These are phyloP conservation scores for Bradynema listronoti DNA, from an alignment of 1,140 invertebrate species.

Conservation along the genomic window DNA sequence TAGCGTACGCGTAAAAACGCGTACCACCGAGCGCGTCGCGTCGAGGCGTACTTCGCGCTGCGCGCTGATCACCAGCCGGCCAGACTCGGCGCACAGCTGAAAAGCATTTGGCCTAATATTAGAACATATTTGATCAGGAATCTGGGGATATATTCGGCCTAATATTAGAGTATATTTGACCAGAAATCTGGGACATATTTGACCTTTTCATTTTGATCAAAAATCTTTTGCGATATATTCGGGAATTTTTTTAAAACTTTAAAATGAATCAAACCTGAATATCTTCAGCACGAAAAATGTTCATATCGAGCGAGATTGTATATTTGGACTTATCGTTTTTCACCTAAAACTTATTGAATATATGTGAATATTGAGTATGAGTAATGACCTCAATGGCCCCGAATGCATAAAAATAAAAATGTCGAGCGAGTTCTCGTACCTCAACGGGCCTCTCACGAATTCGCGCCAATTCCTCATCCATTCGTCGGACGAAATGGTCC, in stretches of 20 bases:
- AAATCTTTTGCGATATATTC: neutral
- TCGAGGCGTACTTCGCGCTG: constrained; percentile 18
- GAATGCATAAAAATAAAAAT: too few species aligned
- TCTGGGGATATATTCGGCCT: too few species aligned
- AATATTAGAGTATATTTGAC: too few species aligned
- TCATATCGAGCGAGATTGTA: constrained; percentile 11
- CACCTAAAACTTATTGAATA: too few species aligned
- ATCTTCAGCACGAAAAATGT: constrained; percentile 25
- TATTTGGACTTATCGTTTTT: constrained; percentile 8
- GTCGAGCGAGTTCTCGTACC: too few species aligned
- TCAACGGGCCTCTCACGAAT: too few species aligned
- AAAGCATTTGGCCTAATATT: neutral
- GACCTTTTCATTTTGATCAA: neutral
- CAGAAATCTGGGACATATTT: neutral
- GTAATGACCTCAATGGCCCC: too few species aligned
- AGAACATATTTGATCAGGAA: neutral
- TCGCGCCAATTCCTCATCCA: too few species aligned
- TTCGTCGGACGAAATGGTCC: too few species aligned
- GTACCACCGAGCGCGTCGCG: constrained; percentile 1
- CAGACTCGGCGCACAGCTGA: constrained; percentile 16
- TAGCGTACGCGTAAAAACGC: constrained; percentile 4
- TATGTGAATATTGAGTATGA: too few species aligned
- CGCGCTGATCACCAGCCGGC: constrained; percentile 14
- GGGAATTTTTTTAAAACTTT: neutral
- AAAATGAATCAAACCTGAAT: constrained; percentile 10